Conservation (phyloP, 2,797 vertebrate genomes). For the Falco peregrinus region DNA sequence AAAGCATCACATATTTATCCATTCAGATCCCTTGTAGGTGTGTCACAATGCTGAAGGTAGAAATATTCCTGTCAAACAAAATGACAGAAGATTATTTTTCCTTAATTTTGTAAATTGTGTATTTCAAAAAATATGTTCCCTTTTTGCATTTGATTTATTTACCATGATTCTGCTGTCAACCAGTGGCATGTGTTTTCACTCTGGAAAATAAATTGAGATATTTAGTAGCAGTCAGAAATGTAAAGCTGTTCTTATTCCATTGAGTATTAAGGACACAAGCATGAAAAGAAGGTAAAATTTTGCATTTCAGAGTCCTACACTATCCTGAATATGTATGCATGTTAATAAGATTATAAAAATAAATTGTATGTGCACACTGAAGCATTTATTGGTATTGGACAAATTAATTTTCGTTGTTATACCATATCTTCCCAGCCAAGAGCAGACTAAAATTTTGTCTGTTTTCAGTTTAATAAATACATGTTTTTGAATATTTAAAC, state of each 20-base stretch:
- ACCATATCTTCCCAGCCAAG: not conserved
- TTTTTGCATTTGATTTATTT: slow-evolving; percentile 3
- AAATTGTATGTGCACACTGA: not conserved
- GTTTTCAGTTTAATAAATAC: not conserved
- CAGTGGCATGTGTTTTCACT: not conserved
- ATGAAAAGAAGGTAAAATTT: not conserved
- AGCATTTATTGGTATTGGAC: not conserved
- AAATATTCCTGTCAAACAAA: not conserved
- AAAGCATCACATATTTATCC: not conserved
- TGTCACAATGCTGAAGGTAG: not conserved
- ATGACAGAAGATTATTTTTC: not conserved
- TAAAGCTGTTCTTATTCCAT: not conserved
- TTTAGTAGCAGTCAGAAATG: not conserved
- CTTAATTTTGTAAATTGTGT: not conserved
- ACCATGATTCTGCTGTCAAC: not conserved
- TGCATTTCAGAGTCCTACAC: not conserved
- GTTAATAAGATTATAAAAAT: not conserved
- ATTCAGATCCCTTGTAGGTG: not conserved
- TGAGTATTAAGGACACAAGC: not conserved
- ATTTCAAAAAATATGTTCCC: not conserved
- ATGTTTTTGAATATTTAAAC: not conserved
- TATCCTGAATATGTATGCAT: not conserved
- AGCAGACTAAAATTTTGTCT: not conserved
- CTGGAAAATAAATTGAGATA: not conserved
- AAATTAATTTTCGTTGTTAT: not conserved